These are phyloP conservation scores for Eurytoma adleriae DNA, from an alignment of 2,888 invertebrate genomes.

Conservation along the genomic window DNA sequence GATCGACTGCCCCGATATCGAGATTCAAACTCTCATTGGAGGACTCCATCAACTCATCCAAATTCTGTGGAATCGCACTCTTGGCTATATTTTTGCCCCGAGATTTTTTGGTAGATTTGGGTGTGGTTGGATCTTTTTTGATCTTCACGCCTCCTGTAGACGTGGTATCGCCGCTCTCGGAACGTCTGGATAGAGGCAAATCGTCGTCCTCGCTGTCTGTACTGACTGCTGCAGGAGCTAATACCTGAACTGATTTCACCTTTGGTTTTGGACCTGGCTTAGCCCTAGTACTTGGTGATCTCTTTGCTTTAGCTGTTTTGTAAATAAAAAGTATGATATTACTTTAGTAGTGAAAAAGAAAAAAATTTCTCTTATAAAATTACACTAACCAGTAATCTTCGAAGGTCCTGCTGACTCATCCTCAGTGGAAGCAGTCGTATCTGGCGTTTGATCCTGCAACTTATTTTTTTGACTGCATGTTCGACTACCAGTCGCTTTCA, in stretches of 20 bases:
- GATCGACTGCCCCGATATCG: conserved; percentile 68
- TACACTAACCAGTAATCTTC: no score
- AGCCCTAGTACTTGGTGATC: conserved; percentile 15
- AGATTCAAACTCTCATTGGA: conserved; percentile 72
- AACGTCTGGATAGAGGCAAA: conserved; percentile 61
- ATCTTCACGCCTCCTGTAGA: neutral
- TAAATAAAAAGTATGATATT: neutral
- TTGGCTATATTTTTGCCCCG: conserved; percentile 47
- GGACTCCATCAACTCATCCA: conserved; percentile 70
- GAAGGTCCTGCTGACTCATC: neutral
- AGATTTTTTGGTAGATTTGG: conserved; percentile 46
- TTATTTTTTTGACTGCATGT: conserved; percentile 81
- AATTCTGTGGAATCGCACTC: conserved; percentile 62
- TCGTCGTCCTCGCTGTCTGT: conserved; percentile 70
- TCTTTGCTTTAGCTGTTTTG: conserved; percentile 37
- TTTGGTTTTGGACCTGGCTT: conserved; percentile 55
- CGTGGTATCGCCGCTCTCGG: conserved; percentile 49
- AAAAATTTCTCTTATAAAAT: no score
- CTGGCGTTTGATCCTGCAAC: conserved; percentile 64
- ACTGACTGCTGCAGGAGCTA: conserved; percentile 39
- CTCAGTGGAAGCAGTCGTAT: conserved; percentile 36
- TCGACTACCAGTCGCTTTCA: conserved; percentile 81
- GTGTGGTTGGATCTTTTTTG: neutral
- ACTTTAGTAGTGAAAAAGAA: neutral
- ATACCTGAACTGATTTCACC: conserved; percentile 56